Conservation (phyloP, 2,888 invertebrate genomes). For the Glyphotaelius pellucidus region DNA sequence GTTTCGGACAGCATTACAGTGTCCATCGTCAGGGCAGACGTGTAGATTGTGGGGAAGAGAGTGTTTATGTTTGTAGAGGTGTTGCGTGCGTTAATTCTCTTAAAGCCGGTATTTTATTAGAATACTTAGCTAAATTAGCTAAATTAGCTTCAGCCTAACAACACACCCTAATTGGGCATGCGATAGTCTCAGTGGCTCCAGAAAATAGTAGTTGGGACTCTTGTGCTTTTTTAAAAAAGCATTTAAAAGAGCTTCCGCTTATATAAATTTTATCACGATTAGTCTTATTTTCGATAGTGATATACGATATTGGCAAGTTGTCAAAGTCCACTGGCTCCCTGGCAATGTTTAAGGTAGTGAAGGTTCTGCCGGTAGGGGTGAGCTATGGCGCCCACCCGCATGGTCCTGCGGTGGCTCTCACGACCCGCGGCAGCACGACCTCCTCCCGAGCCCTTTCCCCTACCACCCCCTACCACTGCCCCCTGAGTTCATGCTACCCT, state of each 20-base stretch:
- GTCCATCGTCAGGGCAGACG: too few species aligned
- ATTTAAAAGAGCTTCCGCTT: not conserved
- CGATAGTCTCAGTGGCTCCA: too few species aligned
- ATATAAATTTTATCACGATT: not conserved
- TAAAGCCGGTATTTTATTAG: too few species aligned
- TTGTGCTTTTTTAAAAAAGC: too few species aligned
- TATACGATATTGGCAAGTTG: not conserved
- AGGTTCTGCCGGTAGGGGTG: constrained; percentile 38
- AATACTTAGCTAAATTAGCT: too few species aligned
- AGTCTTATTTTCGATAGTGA: not conserved
- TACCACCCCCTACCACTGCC: not conserved
- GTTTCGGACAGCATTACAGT: too few species aligned
- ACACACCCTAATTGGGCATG: too few species aligned
- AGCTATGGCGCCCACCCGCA: constrained; percentile 63
- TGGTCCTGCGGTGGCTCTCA: constrained; percentile 63
- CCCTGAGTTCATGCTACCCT: not conserved
- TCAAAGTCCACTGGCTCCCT: constrained; percentile 8
- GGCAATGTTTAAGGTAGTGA: not conserved
- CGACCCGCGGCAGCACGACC: constrained; percentile 63
- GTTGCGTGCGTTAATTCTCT: too few species aligned
- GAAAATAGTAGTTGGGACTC: too few species aligned
- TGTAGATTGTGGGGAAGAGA: too few species aligned
- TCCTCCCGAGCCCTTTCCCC: constrained; percentile 13
- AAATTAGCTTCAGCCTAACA: too few species aligned
- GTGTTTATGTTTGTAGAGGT: too few species aligned